Conservation (phyloP, 2,113 vertebrate genomes). For the Nansenia antarctica region DNA sequence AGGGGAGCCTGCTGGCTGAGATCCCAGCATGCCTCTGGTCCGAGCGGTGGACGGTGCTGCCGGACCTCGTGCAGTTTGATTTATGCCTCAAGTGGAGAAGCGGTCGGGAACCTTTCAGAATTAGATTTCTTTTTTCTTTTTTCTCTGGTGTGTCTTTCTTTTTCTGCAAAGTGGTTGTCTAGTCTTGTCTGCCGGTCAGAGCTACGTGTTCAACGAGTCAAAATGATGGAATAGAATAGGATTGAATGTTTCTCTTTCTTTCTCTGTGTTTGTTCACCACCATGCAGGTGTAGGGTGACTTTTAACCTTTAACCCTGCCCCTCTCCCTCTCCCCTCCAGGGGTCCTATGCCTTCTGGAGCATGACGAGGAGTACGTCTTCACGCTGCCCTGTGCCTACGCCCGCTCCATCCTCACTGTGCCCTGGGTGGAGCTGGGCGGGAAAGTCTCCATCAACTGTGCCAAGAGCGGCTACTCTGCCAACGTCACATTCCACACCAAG, state of each 20-base stretch:
- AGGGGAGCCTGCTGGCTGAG: background rate
- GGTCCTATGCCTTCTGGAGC: conserved; percentile 85
- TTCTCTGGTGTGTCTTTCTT: background rate
- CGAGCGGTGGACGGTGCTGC: too few relatives aligned
- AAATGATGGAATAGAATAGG: too few relatives aligned
- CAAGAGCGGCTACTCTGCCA: conserved; percentile 89
- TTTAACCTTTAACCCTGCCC: background rate
- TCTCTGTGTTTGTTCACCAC: too few relatives aligned
- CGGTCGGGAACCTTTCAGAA: background rate
- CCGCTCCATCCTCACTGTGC: conserved; percentile 94
- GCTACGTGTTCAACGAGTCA: background rate
- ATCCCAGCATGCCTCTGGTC: background rate
- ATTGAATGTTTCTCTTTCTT: too few relatives aligned
- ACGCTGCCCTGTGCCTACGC: conserved; percentile 94
- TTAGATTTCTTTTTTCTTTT: background rate
- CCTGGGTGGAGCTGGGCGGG: conserved; percentile 95
- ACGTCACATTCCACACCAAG: conserved; percentile 93
- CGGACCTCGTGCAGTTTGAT: background rate
- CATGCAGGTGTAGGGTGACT: too few relatives aligned
- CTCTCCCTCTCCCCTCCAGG: conserved; percentile 53
- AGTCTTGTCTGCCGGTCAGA: background rate
- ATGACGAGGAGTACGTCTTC: conserved; percentile 92
- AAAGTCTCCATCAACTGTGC: conserved; percentile 91
- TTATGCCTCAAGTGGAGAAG: background rate
- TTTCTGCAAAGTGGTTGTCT: background rate